Base-by-base conservation (phyloP, 2,797 vertebrate genomes). In the Lemur catta region DNA sequence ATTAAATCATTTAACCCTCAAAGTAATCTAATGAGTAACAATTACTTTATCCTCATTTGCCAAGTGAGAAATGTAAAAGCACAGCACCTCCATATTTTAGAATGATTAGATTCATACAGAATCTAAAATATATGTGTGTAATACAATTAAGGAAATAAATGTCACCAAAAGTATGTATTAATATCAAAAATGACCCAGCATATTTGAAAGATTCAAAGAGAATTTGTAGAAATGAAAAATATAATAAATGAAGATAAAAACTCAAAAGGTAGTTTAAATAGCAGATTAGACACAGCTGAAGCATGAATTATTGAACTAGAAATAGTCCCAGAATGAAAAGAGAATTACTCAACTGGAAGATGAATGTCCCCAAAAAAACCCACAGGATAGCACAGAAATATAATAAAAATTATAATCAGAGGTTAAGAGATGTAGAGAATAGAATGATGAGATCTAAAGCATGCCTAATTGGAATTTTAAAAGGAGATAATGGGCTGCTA, bases 251-350 rank as follows among this genome's bases (percentile, higher is more conserved):
- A 89, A 93, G 82, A 78, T 24, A 61, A 94, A 72, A 94, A 69
- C 43, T 92, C 69, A 80, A 84, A 87, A 52, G 38, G 26, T 72
- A 61, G n/a, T 26, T 22, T 88, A 71, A 63, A 55, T 35, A 72
- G 78, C 59, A 93, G 35, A 67, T 81, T 88, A 88, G 78, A 91
- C 14, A 84, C 5, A 50, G 38, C 20, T 63, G 61, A 91, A 79
- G 17, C 35, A 87, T 94, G 61, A 94, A 84, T 91, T 72, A 41
- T 24, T 93, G 30, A 81, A 94, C 30, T 81, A 89, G 55, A 86
- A 94, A 82, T 65, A 46, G 48, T 74, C 17, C 22, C 61, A 89
- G 33, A 94, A 85, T 89, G 67, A 88, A 88, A 41, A 84, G 6
- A 93, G 18, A 78, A 89, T 75, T 52, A 84, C 6, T 84, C 63